A percentile compares a stretch with the other conserved stretches of the same genome.
phyloP scores from a whole-genome alignment of 1,140 invertebrate genomes.

The Himalopsyche phryganea region DNA sequence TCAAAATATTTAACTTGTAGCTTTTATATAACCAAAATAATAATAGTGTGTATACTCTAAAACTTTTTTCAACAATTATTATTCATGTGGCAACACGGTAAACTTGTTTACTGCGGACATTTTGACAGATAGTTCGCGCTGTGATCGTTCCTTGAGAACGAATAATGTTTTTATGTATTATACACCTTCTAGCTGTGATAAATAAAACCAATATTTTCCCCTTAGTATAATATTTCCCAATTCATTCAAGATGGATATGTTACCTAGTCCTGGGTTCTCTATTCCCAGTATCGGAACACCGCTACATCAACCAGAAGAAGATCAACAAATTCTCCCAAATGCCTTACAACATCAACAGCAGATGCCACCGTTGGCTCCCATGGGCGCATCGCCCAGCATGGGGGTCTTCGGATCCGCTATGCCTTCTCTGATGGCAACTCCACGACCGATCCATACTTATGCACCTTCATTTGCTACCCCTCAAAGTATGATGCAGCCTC shows the following conservation, averaged over 20 bases:
- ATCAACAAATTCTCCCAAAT: constrained; percentile 80
- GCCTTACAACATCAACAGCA: constrained; percentile 71
- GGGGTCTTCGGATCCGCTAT: constrained; percentile 50
- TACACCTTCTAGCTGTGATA: too few species aligned
- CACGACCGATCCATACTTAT: constrained; percentile 68
- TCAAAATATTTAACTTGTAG: too few species aligned
- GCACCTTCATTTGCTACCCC: constrained; percentile 69
- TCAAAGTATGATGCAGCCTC: constrained; percentile 74
- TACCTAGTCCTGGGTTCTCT: constrained; percentile 82
- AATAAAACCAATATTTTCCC: too few species aligned
- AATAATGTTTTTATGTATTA: too few species aligned
- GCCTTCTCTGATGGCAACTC: constrained; percentile 52
- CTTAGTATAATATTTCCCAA: too few species aligned
- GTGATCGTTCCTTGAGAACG: too few species aligned
- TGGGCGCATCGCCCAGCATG: constrained; percentile 53
- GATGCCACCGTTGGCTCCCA: constrained; percentile 58
- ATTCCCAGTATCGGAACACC: constrained; percentile 89
- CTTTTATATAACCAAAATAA: too few species aligned
- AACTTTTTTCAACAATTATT: too few species aligned
- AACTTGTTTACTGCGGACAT: too few species aligned
- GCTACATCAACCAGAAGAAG: constrained; percentile 86
- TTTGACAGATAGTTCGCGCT: too few species aligned
- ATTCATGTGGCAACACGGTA: too few species aligned
- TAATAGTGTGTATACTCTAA: too few species aligned
- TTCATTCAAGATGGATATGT: constrained; percentile 78